Evolutionary conservation across 2,888 invertebrate species (phyloP), one percentile per base, ranked within the genome.

Genomic region (Dryocosmus kuriphilus): DNA sequence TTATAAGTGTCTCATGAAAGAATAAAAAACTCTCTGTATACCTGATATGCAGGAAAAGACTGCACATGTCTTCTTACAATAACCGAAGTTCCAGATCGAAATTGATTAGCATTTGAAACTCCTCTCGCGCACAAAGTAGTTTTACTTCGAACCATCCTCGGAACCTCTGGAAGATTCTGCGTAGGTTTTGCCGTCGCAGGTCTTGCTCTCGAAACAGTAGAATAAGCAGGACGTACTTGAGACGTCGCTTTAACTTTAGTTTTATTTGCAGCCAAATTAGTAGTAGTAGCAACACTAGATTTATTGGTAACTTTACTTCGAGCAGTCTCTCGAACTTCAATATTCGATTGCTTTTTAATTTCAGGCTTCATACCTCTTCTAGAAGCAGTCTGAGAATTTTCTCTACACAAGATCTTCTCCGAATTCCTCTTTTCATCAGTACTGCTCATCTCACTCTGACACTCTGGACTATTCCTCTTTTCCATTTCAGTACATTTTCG

Each of bases 201-300:
- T 30, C 1, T 46, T 75, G 83, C 91, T 84, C 91, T 90, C 0
- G 93, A 92, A 51, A 93, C 92, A 0, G 92, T 91, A 0, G 93
- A 92, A 86, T 93, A 93, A 8, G 93, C 92, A 24, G 91, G 90
- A 74, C 89, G 88, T 19, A 85, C 80, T 35, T 60, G 60, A 76
- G 71, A 30, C 11, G 3, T 46, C 11, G n/a, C 51, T 11, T 78
- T 85, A 16, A 78, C 27, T 74, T 7, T 77, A 67, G 77, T 60
- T 74, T 83, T 84, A 74, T 78, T 83, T 1, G 74, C 27, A 30
- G 73, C 77, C 32, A 62, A 60, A 76, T 75, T 84, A 30, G 81
- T 78, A 7, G 81, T 78, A 7, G 79, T 67, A 35, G 84, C 46
- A 65, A 71, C 27, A 67, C 38, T 35, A 78, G 75, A 77, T 74